Conservation (phyloP, 2,113 vertebrate species). For the Cyprinodon tularosa region DNA sequence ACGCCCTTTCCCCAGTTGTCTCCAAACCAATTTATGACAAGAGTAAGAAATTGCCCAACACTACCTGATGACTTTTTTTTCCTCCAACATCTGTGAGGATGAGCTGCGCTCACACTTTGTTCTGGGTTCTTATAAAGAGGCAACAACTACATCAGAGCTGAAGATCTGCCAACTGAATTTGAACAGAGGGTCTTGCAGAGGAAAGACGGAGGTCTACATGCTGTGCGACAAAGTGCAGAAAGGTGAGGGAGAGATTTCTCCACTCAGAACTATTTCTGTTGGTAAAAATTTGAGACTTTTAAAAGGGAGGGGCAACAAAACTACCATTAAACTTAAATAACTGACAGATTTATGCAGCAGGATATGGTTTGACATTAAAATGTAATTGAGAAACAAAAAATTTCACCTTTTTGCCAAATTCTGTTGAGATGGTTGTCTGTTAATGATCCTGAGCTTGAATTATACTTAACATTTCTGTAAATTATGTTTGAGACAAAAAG, state of each 20-base stretch:
- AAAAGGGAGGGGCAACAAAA: too few relatives aligned
- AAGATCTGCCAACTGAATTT: slow-evolving; percentile 90
- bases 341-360: too few relatives aligned
- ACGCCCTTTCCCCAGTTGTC: slow-evolving; percentile 83
- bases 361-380: too few relatives aligned
- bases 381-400: too few relatives aligned
- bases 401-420: too few relatives aligned
- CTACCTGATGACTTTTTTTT: neutral
- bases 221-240: slow-evolving; percentile 97
- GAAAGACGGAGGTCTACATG: slow-evolving; percentile 91
- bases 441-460: too few relatives aligned
- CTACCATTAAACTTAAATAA: too few relatives aligned
- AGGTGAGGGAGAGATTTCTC: slow-evolving; percentile 75
- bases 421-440: too few relatives aligned
- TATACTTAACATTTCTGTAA: too few relatives aligned
- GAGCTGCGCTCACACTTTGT: slow-evolving; percentile 5
- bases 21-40: slow-evolving; percentile 94
- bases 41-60: slow-evolving; percentile 77
- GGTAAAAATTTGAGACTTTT: neutral
- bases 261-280: neutral
- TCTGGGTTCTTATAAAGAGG: slow-evolving; percentile 79
- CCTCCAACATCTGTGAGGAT: too few relatives aligned
- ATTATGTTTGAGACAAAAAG: too few relatives aligned
- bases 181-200: slow-evolving; percentile 82
- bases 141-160: slow-evolving; percentile 92